Conservation (phyloP, 2,888 invertebrate genomes). For the Folsomia manolachei region DNA sequence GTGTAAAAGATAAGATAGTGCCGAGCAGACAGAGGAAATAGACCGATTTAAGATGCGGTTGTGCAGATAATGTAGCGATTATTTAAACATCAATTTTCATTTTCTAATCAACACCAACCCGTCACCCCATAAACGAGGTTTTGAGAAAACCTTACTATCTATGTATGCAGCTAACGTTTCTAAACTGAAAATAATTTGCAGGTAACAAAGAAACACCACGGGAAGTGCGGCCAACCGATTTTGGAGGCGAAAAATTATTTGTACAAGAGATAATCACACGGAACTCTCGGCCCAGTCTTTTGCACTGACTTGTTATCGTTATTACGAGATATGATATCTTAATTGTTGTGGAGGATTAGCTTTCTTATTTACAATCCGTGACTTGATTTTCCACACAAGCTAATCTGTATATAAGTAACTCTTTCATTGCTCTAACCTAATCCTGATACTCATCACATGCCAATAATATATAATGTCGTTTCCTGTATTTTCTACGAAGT, state of each 20-base stretch:
- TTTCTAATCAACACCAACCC: background rate
- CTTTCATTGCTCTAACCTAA: no score
- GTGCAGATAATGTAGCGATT: background rate
- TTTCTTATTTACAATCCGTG: no score
- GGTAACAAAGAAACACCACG: conserved; percentile 72
- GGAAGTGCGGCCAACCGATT: conserved; percentile 79
- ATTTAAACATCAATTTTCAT: background rate
- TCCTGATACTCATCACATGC: background rate
- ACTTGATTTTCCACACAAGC: background rate
- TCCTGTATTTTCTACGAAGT: no score
- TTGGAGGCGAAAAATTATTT: conserved; percentile 79
- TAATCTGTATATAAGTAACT: no score
- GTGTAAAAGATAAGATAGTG: no score
- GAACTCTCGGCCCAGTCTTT: background rate
- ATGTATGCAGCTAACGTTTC: background rate
- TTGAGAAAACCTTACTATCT: no score
- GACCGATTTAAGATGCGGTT: no score
- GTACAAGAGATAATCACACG: conserved; percentile 58
- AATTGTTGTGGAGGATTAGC: background rate
- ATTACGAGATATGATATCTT: background rate
- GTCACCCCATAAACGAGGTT: background rate
- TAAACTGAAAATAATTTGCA: conserved; percentile 9
- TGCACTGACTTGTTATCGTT: background rate
- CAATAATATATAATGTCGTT: no score
- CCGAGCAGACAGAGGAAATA: no score